A percentile compares a stretch with the other conserved stretches of the same genome.
Conservation (phyloP, 1,140 invertebrate genomes). For the Varroa destructor region DNA sequence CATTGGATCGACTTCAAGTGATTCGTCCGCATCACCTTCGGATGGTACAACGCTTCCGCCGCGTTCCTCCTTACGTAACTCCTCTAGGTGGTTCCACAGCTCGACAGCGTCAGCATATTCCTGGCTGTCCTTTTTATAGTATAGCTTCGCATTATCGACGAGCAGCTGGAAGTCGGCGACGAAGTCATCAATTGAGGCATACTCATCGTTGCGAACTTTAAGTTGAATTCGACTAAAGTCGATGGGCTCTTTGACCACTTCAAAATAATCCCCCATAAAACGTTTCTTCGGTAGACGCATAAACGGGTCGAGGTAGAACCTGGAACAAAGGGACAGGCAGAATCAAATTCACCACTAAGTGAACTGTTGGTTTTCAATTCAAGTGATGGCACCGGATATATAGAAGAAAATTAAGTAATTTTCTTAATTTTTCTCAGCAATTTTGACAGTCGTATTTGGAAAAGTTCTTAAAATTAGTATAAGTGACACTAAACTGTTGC, state of each 20-base stretch:
- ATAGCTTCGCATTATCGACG: constrained; percentile 77
- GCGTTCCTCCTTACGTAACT: constrained; percentile 36
- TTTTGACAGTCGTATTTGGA: too few relatives aligned
- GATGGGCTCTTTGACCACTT: constrained; percentile 69
- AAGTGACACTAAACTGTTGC: too few relatives aligned
- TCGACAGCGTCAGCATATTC: constrained; percentile 83
- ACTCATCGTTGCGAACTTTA: constrained; percentile 87
- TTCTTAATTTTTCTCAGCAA: too few relatives aligned
- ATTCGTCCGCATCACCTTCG: constrained; percentile 8
- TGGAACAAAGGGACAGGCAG: background rate
- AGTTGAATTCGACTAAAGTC: constrained; percentile 86
- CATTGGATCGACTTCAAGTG: background rate
- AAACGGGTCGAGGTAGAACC: constrained; percentile 23
- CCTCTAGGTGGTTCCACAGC: constrained; percentile 68
- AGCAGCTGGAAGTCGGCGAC: constrained; percentile 70
- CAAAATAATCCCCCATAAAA: constrained; percentile 44
- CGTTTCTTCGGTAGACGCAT: constrained; percentile 20
- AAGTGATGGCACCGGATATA: constrained; percentile 2
- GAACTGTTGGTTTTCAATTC: background rate
- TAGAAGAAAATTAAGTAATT: background rate
- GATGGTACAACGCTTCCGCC: constrained; percentile 11
- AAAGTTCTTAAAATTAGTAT: too few relatives aligned
- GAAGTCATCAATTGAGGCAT: constrained; percentile 74
- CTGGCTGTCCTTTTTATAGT: constrained; percentile 61
- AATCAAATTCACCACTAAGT: constrained; percentile 11